Evolutionary conservation across 1,140 invertebrate species (phyloP), one percentile per base, ranked within the genome.

Genomic region (Tetragonula clypearis): DNA sequence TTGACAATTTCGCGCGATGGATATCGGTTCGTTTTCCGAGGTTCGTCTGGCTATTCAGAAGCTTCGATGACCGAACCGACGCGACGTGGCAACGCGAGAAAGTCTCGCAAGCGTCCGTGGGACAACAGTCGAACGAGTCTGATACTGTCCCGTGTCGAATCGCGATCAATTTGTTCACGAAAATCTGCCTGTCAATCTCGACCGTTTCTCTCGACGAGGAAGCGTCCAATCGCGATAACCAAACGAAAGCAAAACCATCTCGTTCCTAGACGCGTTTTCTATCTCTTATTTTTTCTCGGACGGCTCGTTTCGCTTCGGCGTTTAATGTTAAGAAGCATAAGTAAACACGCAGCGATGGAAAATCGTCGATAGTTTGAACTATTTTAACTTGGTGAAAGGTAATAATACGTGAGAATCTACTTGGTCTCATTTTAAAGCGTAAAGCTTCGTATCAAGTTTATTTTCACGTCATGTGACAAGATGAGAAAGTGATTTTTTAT

Each of bases 151-250:
- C 69, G 26, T n/a, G 74, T 79, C 66, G 60, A 75, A 79, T 84
- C 80, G 53, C 74, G 60, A 87, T 88, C 86, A 87, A 88, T 88
- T 88, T 88, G 82, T 80, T 88, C 66, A 55, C 23, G 82, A 87
- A 87, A 85, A 88, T 88, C 87, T 87, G 68, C 55, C 55, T 26
- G 82, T 88, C 82, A 55, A 88, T 88, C 87, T 85, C 53, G 41
- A n/a, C 49, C 49, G 23, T 62, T 71, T 49, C 30, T 60, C 68
- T 60, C 68, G 65, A 23, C 58, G 56, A 21, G 41, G 78, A 65
- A 66, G 73, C 23, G 69, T n/a, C 21, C 21, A 41, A 65, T 82
- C 62, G 56, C 60, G 86, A 84, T 88, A 81, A 55, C 69, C n/a
- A 30, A 53, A n/a, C 55, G 71, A 81, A 81, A 72, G n/a, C 21